phyloP scores from a whole-genome alignment of 2,113 vertebrate genomes.

The Epinephelus fuscoguttatus region DNA sequence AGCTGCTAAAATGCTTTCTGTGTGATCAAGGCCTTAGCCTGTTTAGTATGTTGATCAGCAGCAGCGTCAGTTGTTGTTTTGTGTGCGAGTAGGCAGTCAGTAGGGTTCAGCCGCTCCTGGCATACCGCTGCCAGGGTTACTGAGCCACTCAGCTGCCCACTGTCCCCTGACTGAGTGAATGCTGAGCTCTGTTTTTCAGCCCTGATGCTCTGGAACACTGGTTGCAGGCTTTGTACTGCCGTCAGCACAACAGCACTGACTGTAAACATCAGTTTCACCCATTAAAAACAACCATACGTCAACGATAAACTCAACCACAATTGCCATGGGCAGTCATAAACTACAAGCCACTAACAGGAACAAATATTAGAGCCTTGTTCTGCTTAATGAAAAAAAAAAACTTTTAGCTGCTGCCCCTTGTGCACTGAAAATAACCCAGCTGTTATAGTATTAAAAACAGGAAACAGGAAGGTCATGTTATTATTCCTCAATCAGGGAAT shows the following conservation, averaged over 20 bases:
- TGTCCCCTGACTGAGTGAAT: conserved; percentile 56
- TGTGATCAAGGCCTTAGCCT: neutral
- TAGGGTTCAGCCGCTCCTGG: conserved; percentile 42
- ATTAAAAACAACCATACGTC: conserved; percentile 42
- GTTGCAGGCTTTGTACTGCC: conserved; percentile 49
- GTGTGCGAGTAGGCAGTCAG: conserved; percentile 23
- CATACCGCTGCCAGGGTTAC: conserved; percentile 30
- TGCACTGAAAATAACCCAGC: conserved; percentile 23
- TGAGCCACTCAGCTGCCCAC: conserved; percentile 53
- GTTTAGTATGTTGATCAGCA: conserved; percentile 27
- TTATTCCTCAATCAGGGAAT: conserved; percentile 19
- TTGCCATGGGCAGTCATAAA: neutral
- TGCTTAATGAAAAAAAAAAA: conserved; percentile 14
- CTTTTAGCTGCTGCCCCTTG: neutral
- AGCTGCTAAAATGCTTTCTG: too few species aligned
- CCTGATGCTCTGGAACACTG: conserved; percentile 70
- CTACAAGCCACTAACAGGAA: neutral
- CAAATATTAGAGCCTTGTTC: neutral
- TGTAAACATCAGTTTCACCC: conserved; percentile 58
- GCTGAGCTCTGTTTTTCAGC: conserved; percentile 72
- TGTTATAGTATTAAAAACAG: conserved; percentile 40
- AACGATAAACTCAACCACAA: conserved; percentile 36
- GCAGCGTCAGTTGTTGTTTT: conserved; percentile 33
- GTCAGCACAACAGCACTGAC: conserved; percentile 66
- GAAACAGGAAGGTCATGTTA: conserved; percentile 41